phyloP scores from a whole-genome alignment of 2,888 invertebrate species.

The Cheilosia vernalis region DNA sequence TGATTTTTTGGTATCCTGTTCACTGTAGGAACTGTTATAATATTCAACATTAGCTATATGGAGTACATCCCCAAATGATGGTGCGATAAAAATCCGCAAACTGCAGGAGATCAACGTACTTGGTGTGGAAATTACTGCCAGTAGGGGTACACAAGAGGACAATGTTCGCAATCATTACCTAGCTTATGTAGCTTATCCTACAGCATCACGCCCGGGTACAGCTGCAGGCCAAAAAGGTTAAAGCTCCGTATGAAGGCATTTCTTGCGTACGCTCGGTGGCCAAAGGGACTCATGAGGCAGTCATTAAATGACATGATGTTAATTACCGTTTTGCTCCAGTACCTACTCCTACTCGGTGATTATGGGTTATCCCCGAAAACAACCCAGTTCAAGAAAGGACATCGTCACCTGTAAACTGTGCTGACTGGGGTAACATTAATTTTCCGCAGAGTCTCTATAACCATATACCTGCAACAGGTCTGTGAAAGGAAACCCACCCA shows the following conservation, averaged over 20 bases:
- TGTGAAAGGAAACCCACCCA: background rate
- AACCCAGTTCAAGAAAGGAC: background rate
- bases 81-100: background rate
- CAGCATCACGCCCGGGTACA: constrained; percentile 5
- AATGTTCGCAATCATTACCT: constrained; percentile 3
- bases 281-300: constrained; percentile 54
- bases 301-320: constrained; percentile 51
- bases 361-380: constrained; percentile 25
- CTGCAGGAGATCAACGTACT: too few species aligned
- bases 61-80: background rate
- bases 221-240: constrained; percentile 60
- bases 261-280: background rate
- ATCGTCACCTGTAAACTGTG: background rate
- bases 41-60: too few species aligned
- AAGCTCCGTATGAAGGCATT: constrained; percentile 22
- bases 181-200: background rate
- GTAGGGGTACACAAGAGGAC: background rate
- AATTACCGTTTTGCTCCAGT: constrained; percentile 43
- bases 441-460: constrained; percentile 10
- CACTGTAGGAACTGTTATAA: background rate
- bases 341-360: constrained; percentile 34
- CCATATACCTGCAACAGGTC: constrained; percentile 40
- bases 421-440: constrained; percentile 1
- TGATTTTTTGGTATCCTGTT: background rate
- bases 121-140: background rate